These are phyloP conservation scores for Halcyon badia DNA, from an alignment of 2,797 vertebrate genomes.

Conservation along the genomic window DNA sequence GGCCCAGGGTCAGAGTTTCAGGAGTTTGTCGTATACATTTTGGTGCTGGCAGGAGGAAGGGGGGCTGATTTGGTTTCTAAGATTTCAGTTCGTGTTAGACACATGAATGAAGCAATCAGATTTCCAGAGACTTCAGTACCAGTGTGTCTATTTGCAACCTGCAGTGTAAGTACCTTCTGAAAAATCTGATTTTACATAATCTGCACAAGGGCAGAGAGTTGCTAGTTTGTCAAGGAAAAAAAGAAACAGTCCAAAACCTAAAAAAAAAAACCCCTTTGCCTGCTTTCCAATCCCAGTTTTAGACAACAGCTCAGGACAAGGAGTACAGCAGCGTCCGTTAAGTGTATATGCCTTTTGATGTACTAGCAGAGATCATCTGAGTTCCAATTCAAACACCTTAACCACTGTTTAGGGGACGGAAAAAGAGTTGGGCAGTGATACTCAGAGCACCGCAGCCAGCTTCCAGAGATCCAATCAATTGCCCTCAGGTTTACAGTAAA, in stretches of 20 bases:
- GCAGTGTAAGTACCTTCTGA: neutral
- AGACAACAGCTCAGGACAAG: neutral
- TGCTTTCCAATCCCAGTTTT: neutral
- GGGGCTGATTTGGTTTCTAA: neutral
- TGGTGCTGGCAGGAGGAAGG: neutral
- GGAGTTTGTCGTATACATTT: neutral
- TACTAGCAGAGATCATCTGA: neutral
- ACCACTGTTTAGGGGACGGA: neutral
- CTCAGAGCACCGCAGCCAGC: neutral
- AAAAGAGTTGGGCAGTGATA: neutral
- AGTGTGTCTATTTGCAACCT: neutral
- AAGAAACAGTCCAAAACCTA: neutral
- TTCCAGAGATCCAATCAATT: slow-evolving; percentile 15
- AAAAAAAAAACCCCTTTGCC: neutral
- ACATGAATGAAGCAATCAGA: neutral
- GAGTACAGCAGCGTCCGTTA: neutral
- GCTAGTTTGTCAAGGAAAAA: neutral
- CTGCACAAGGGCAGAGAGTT: neutral
- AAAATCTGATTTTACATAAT: slow-evolving; percentile 15
- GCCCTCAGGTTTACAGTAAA: slow-evolving; percentile 11
- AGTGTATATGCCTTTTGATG: neutral
- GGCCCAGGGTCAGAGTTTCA: neutral
- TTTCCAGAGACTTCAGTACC: neutral
- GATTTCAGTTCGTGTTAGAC: neutral
- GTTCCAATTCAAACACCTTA: neutral